Base-by-base conservation (phyloP, 2,888 invertebrate species). In the Agapetus fuscipes region DNA sequence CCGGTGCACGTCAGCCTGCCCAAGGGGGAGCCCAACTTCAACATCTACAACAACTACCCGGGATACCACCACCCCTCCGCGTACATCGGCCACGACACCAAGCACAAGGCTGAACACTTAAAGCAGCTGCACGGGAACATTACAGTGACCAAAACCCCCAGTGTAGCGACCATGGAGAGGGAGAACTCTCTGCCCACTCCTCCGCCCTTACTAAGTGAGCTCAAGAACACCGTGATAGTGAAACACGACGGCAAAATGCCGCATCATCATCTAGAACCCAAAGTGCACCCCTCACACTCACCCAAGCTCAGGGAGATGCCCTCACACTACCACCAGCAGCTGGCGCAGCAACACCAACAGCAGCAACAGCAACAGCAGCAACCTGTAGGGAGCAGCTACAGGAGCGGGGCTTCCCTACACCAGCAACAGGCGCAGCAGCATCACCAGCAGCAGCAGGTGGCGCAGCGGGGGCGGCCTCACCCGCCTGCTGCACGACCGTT, bases 211-310 rank as follows among this genome's bases (percentile, higher is more conserved):
- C 67, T 80, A 50, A 73, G 76, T 51, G 83, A 83, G 59, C 64
- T 71, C 52, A 83, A 82, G 59, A 81, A 75, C 59, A 79, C 82
- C 54, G 84, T 84, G 57, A 84, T 84, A 59, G 84, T 84, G 45
- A 83, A 84, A 57, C 83, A 83, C 59, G 83, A 83, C 54, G 76
- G 74, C 37, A 78, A 81, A 57, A 62, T 62, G 41, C 56, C 62
- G 4, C 76, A 75, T 54, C 64, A 68, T 30, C 74, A 75, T 55
- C 56, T 76, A 43, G 76, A 77, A 32, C 57, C 73, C 56, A 60
- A 74, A 61, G 61, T 73, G 58, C 64, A 65, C 53, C 64, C 64
- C 43, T 65, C 61, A n/a, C 74, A 74, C 43, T 72, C 74, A 48
- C 73, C 74, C 47, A 76, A 77, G 54, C 61, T 74, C 41, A 60